Conservation (phyloP, 2,113 vertebrate species). For the Phalacrocorax brasilianus region DNA sequence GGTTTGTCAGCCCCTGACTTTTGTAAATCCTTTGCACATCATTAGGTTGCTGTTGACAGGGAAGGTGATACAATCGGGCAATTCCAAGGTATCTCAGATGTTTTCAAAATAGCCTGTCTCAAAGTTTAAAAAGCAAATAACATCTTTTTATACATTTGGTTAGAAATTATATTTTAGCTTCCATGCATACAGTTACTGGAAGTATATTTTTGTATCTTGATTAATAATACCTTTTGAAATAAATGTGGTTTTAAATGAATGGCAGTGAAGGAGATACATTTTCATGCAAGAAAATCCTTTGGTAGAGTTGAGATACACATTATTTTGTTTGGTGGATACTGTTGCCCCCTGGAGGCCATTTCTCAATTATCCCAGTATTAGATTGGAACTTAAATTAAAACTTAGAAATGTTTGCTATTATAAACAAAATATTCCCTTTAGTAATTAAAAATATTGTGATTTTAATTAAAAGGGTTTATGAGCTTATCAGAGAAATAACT, state of each 20-base stretch:
- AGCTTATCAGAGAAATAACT: slow-evolving; percentile 64
- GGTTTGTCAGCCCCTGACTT: not conserved
- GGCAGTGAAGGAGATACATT: not conserved
- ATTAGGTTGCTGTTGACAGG: not conserved
- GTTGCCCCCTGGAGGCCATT: slow-evolving; percentile 64
- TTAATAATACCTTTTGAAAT: not conserved
- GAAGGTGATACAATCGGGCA: fast-evolving
- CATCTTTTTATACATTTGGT: fast-evolving
- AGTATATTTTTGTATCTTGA: not conserved
- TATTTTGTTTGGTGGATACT: slow-evolving; percentile 44
- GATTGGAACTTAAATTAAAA: slow-evolving; percentile 59
- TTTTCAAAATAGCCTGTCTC: not conserved
- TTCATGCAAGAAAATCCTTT: not conserved
- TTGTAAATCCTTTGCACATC: fast-evolving
- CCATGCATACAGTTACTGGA: not conserved
- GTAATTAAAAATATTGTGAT: slow-evolving; percentile 53
- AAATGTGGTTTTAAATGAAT: not conserved
- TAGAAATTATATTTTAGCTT: not conserved
- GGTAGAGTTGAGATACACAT: not conserved
- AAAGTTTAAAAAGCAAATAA: not conserved
- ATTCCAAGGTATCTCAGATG: not conserved
- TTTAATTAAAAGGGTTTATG: slow-evolving; percentile 69
- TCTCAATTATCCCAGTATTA: slow-evolving; percentile 44
- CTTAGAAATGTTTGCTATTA: slow-evolving; percentile 41
- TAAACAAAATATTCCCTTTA: slow-evolving; percentile 63